Conservation (phyloP, 2,797 vertebrate genomes). For the Acridotheres tristis region DNA sequence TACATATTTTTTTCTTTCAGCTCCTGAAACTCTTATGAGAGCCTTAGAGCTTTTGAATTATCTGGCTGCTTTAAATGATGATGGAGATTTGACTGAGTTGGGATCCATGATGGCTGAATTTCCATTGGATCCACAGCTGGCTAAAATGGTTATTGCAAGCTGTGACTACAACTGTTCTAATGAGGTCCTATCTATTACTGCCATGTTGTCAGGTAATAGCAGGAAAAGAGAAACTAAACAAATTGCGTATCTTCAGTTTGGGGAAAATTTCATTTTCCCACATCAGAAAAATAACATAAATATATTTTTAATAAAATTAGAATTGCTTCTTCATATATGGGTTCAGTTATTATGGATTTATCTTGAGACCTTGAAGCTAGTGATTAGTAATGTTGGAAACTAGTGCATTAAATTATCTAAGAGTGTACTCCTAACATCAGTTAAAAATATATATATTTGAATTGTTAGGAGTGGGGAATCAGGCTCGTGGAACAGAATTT, state of each 20-base stretch:
- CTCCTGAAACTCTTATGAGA: conserved; percentile 98
- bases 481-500: background rate
- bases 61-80: conserved; percentile 96
- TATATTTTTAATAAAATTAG: background rate
- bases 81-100: conserved; percentile 97
- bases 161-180: conserved; percentile 99
- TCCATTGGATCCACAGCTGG: conserved; percentile 96
- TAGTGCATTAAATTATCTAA: background rate
- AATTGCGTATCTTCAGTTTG: conserved; percentile 62
- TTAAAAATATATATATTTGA: background rate
- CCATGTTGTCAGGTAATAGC: conserved; percentile 99
- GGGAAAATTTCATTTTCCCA: conserved; percentile 42
- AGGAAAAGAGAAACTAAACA: conserved; percentile 71
- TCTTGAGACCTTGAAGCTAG: background rate
- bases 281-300: background rate
- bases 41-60: conserved; percentile 98
- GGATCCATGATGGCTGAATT: conserved; percentile 99
- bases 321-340: background rate
- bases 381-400: conserved; percentile 9
- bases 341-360: background rate
- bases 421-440: background rate
- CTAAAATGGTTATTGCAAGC: conserved; percentile 99
- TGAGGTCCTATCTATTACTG: conserved; percentile 99
- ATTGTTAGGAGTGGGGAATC: background rate
- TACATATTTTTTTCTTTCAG: conserved; percentile 69